Evolutionary conservation across 1,140 invertebrate genomes (phyloP), one percentile per base, ranked within the genome.

Genomic region (Drosophila pseudoananassae): DNA sequence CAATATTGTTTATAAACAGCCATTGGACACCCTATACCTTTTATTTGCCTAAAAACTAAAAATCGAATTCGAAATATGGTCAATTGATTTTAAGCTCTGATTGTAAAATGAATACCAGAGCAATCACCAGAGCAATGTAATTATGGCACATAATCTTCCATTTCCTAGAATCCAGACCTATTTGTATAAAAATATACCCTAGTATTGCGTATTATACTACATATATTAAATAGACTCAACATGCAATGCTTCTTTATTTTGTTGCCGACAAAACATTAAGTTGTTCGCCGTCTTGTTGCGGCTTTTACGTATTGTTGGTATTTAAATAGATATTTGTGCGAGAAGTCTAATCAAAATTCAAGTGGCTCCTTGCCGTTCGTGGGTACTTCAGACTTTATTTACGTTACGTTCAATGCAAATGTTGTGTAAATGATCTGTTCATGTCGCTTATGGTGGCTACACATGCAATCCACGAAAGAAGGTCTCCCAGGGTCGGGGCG

Each of bases 391-490:
- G 20, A 33, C 31, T 23, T 20, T 36, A 64, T 69, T 49, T 47
- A 15, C 17, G 23, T 29, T 58, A 59, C 47, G 43, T 15, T 40
- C 70, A 12, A 60, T 76, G 55, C 63, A 69, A 76, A 76, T 76
- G 56, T 76, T 76, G 63, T 76, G 74, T 69, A 76, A 76, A 76
- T 69, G 74, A 76, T 76, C 63, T 23, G 36, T 47, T 23, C 29
- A 54, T 36, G 47, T 56, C 52, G 51, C 72, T 80, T 59, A 85
- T 75, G 43, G 56, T 52, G 29, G 31, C 73, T 69, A 51, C 15
- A 76, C 74, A 76, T 75, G 74, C 74, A 40, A 54, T 55, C 56
- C 15, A 46, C 38, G 46, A 53, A 43, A 52, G 29, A 25, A 43
- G 27, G 68, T 36, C 59, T 25, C 50, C 27, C 33, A 52, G 29